Percentiles rank a stretch among this genome's conserved stretches.
phyloP scores from a whole-genome alignment of 2,797 vertebrate species.

The Acipenser ruthenus region DNA sequence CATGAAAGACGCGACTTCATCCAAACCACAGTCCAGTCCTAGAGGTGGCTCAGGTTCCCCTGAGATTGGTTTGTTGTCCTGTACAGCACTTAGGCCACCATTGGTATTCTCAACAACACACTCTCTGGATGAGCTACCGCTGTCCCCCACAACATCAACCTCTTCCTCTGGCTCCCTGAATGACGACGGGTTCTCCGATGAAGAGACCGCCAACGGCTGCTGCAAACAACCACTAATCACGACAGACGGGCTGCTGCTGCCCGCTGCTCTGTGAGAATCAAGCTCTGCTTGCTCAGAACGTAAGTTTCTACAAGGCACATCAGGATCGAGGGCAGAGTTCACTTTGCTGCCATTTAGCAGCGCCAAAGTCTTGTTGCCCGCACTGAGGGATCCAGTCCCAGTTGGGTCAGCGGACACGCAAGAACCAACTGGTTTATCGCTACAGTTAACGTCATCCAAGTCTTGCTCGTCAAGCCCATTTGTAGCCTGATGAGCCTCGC shows the following conservation, averaged over 20 bases:
- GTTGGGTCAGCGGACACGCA: constrained; percentile 56
- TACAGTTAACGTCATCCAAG: constrained; percentile 56
- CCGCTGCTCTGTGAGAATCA: constrained; percentile 58
- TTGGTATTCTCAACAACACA: constrained; percentile 58
- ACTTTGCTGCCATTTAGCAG: constrained; percentile 75
- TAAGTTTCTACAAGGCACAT: constrained; percentile 93
- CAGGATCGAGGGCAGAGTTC: constrained; percentile 69
- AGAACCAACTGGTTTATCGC: constrained; percentile 50
- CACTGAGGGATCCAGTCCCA: constrained; percentile 64
- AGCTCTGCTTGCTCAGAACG: constrained; percentile 68
- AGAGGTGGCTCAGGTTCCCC: constrained; percentile 69
- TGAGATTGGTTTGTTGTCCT: constrained; percentile 65
- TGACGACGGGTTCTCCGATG: constrained; percentile 65
- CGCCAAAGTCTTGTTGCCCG: constrained; percentile 50
- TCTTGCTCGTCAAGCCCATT: constrained; percentile 79
- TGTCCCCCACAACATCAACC: constrained; percentile 82
- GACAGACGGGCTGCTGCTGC: background rate
- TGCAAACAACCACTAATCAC: constrained; percentile 17
- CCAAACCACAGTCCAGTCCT: constrained; percentile 49
- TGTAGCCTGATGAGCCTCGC: constrained; percentile 68
- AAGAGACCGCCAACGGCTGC: constrained; percentile 49
- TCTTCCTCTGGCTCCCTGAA: constrained; percentile 83
- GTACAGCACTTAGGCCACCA: constrained; percentile 35
- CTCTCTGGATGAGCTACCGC: constrained; percentile 67
- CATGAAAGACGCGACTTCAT: constrained; percentile 65